Conservation (phyloP, 1,140 invertebrate species). For the Polyergus mexicanus region DNA sequence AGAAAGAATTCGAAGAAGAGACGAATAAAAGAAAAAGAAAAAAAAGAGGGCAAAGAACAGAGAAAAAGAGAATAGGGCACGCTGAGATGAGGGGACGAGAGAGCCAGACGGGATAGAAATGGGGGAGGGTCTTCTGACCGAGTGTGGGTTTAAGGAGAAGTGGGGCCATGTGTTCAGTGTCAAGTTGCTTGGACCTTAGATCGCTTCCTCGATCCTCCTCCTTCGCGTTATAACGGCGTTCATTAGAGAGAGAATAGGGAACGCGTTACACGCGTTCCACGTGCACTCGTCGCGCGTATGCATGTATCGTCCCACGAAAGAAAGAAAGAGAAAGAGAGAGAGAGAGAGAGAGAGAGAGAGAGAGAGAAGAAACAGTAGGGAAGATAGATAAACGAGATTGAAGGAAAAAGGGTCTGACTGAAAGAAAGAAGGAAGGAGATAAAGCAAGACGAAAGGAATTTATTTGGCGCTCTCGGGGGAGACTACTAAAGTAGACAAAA, state of each 20-base stretch:
- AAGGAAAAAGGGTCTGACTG: constrained; percentile 23
- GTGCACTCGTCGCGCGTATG: constrained; percentile 47
- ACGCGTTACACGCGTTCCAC: constrained; percentile 58
- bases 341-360: constrained; percentile 21
- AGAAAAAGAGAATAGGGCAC: constrained; percentile 56
- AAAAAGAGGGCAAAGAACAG: constrained; percentile 46
- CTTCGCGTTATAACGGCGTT: constrained; percentile 51
- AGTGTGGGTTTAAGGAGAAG: constrained; percentile 82
- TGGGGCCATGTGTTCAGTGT: constrained; percentile 84
- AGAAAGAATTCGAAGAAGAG: constrained; percentile 1
- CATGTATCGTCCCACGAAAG: constrained; percentile 20
- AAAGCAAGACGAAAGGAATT: background rate
- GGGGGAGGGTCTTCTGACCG: constrained; percentile 75
- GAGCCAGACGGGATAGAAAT: constrained; percentile 51
- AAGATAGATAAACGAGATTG: constrained; percentile 47
- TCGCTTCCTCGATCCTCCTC: constrained; percentile 66
- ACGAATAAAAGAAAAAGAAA: background rate
- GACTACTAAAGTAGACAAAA: constrained; percentile 45
- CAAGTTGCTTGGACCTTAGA: constrained; percentile 81
- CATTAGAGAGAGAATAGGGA: constrained; percentile 31
- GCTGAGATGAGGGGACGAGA: constrained; percentile 4
- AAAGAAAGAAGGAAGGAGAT: constrained; percentile 18
- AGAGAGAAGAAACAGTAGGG: constrained; percentile 49
- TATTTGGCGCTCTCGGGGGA: constrained; percentile 3
- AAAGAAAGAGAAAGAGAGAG: constrained; percentile 52